Evolutionary conservation across 2,797 vertebrate species (phyloP), one percentile per base, ranked within the genome.

Genomic region (Sebastes oblongus): DNA sequence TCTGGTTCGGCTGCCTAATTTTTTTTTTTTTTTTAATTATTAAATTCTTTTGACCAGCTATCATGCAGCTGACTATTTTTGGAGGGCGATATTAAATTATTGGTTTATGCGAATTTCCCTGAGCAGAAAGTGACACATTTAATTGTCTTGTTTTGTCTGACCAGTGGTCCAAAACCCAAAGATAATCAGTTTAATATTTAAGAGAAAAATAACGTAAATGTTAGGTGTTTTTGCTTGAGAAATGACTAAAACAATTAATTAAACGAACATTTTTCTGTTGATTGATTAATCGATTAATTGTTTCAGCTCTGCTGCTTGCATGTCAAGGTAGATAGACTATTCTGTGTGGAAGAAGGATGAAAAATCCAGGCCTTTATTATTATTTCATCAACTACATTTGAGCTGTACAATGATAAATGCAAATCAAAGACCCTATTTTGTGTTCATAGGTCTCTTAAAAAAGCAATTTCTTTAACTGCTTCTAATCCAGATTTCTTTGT

Each of bases 361-460:
- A 46, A 46, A 18, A 46, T 46, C 6, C 0, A 46, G 42, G 42
- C 16, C 42, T 52, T 0, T n/a, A n/a, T 52, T 52, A 54, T 8
- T 69, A 14, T 67, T 55, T 82, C 9, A 54, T 79, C 25, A 66
- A 25, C 67, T 50, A 27, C 46, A 36, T 70, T 68, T 58, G 32
- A 72, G 79, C 55, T 72, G 52, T 79, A 11, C 36, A 62, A 30
- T 42, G 58, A 72, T 60, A 76, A 68, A 79, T 24, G 24, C 70
- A 70, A 77, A 85, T 83, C 64, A 78, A 73, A 78, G 27, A 50
- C 22, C 58, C 12, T n/a, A 39, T 55, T 80, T 65, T 72, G 32
- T 56, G 72, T 59, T 60, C 11, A 52, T 9, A 16, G 14, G 18
- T 27, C 39, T 34, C 13, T 61, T 20, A 80, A 68, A 76, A 76